Evolutionary conservation across 2,113 vertebrate species (phyloP), one percentile per base, ranked within the genome.

Genomic region (Takifugu bimaculatus): DNA sequence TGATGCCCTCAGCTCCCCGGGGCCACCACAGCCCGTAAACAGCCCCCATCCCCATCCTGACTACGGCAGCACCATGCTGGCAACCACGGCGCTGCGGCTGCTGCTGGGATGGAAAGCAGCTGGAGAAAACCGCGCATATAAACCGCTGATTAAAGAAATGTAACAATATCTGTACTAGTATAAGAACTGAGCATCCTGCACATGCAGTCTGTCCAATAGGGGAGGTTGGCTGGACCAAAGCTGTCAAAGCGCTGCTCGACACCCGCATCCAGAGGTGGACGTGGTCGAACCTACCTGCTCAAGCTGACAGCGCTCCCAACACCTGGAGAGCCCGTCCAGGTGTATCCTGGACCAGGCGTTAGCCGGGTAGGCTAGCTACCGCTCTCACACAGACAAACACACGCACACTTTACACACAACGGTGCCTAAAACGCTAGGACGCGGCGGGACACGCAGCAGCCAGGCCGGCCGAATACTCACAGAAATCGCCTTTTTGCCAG

Each of bases 381-480:
- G 35, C 35, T 39, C 20, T 20, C 20, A 20, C 20, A 20, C 20
- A 20, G 20, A 39, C 35, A 6, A 39, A 39, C 35, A 39, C 20
- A 20, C 20, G 14, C 2, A 39, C 0, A 32, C 32, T 44, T 59
- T 0, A 0, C n/a, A 7, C 20, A 14, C 1, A 2, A 0, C 2
- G 15, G 0, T 1, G 52, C 4, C 4, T 0, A 14, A 1, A n/a
- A 44, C 6, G 5, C 13, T 45, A 15, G 5, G 29, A 29, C 29
- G 5, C 27, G 10, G 1, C 0, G 5, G 0, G 11, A 2, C 45
- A 48, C 42, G 13, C 45, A 48, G 45, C 45, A 39, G 35, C 35
- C 1, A 39, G 11, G 35, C 35, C 7, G 9, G 35, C 0, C 26
- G 26, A n/a, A 68, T 81, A 88, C 89, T 90, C 72, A 89, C 89